Conservation (phyloP, 2,888 invertebrate genomes). For the Pollenia angustigena region DNA sequence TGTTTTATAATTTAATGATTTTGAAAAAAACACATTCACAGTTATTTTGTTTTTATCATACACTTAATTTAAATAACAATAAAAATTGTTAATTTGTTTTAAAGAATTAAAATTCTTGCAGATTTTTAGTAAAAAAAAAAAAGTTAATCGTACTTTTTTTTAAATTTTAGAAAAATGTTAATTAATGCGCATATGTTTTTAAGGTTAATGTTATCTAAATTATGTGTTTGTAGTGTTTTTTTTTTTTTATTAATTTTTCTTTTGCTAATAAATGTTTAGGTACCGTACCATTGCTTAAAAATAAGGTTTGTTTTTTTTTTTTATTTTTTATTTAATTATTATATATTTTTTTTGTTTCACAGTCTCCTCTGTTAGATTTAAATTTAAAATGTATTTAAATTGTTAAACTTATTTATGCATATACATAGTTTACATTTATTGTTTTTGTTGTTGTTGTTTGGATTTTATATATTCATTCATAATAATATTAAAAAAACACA, state of each 20-base stretch:
- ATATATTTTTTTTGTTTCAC: slow-evolving; percentile 73
- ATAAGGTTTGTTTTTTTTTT: slow-evolving; percentile 60
- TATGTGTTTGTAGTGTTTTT: slow-evolving; percentile 39
- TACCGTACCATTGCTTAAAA: slow-evolving; percentile 74
- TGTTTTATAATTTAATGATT: slow-evolving; percentile 48
- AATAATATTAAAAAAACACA: slow-evolving; percentile 27
- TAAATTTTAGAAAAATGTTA: slow-evolving; percentile 17
- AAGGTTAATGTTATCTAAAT: slow-evolving; percentile 25
- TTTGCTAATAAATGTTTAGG: slow-evolving; percentile 72
- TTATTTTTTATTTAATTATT: slow-evolving; percentile 58
- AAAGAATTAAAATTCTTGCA: too few relatives aligned
- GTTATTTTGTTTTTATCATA: slow-evolving; percentile 57
- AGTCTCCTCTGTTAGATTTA: slow-evolving; percentile 75
- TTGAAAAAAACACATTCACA: slow-evolving; percentile 60
- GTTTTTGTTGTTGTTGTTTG: slow-evolving; percentile 52
- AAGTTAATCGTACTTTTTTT: neutral
- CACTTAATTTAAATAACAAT: slow-evolving; percentile 61
- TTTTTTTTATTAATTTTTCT: slow-evolving; percentile 19
- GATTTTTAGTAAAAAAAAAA: slow-evolving; percentile 14
- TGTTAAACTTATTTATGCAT: slow-evolving; percentile 70
- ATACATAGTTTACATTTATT: slow-evolving; percentile 71
- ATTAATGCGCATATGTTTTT: slow-evolving; percentile 45
- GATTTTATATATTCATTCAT: slow-evolving; percentile 32
- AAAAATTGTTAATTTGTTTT: too few relatives aligned
- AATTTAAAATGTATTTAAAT: slow-evolving; percentile 70